Evolutionary conservation across 2,888 invertebrate species (phyloP).

Genomic region (Drosophila colorata): DNA sequence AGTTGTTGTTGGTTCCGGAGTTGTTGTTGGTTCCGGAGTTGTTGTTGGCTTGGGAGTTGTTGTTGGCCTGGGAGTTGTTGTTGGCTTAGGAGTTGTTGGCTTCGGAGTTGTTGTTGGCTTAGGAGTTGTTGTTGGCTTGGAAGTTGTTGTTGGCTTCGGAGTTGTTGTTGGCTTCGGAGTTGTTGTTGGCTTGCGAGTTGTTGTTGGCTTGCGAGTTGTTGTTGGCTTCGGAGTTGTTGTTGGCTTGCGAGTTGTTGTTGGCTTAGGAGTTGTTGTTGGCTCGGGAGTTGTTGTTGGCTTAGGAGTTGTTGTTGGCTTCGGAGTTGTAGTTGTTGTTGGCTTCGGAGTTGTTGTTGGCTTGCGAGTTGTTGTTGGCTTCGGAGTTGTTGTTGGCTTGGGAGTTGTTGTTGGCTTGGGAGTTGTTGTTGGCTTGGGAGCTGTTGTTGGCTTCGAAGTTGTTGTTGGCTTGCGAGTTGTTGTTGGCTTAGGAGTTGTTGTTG

Average conservation of each 20-base stretch:
- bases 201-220: slow-evolving; percentile 16
- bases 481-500: slow-evolving; percentile 1
- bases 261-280: not conserved
- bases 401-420: slow-evolving; percentile 4
- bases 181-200: slow-evolving; percentile 11
- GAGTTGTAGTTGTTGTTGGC: not conserved
- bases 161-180: not conserved
- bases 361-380: not conserved
- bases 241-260: not conserved
- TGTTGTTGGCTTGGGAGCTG: slow-evolving; percentile 19
- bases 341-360: slow-evolving; percentile 9
- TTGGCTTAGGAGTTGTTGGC: not conserved
- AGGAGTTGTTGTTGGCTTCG: slow-evolving; percentile 14
- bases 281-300: slow-evolving; percentile 5
- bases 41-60: not conserved
- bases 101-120: not conserved
- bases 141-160: not conserved
- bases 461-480: not conserved
- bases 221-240: not conserved
- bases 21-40: slow-evolving; percentile 11
- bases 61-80: slow-evolving; percentile 12
- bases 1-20: not conserved
- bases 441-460: slow-evolving; percentile 4
- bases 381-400: slow-evolving; percentile 1
- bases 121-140: not conserved